These are phyloP conservation scores for Blastomussa wellsi DNA, from an alignment of 92 coral and sea anemone genomes.

Conservation along the genomic window DNA sequence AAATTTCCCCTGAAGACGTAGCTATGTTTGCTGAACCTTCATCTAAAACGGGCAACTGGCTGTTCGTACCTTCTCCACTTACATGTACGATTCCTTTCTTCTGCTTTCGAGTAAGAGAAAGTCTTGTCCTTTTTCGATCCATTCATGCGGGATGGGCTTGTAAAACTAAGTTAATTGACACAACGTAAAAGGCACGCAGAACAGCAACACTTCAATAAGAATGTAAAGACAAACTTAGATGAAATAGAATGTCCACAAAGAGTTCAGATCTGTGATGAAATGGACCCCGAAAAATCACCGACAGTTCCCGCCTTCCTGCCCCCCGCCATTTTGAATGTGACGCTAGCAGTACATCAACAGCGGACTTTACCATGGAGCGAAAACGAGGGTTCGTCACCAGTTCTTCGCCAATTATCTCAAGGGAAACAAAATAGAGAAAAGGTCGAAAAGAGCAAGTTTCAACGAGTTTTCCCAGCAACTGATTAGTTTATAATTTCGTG, in stretches of 20 bases:
- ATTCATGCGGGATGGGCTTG: not conserved
- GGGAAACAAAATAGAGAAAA: not conserved
- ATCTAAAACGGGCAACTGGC: not conserved
- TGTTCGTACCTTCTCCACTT: not conserved
- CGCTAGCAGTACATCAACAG: not conserved
- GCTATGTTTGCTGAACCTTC: not conserved
- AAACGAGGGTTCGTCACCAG: conserved; percentile 29
- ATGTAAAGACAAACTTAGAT: not conserved
- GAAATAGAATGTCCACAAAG: not conserved
- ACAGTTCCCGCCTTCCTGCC: conserved; percentile 10
- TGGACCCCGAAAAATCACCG: too few species aligned
- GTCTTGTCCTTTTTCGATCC: conserved; percentile 12
- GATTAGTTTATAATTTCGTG: not conserved
- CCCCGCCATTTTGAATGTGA: conserved; percentile 24
- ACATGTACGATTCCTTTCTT: not conserved
- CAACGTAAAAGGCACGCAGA: not conserved
- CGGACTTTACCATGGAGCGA: not conserved
- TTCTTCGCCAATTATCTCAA: not conserved
- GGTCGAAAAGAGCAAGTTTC: not conserved
- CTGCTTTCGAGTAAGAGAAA: conserved; percentile 34
- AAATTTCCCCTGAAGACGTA: not conserved
- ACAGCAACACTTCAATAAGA: not conserved
- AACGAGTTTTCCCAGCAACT: not conserved
- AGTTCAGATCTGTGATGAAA: not conserved
- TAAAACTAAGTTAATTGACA: not conserved